phyloP scores from a whole-genome alignment of 2,797 vertebrate genomes.

The Galaxias olidus region DNA sequence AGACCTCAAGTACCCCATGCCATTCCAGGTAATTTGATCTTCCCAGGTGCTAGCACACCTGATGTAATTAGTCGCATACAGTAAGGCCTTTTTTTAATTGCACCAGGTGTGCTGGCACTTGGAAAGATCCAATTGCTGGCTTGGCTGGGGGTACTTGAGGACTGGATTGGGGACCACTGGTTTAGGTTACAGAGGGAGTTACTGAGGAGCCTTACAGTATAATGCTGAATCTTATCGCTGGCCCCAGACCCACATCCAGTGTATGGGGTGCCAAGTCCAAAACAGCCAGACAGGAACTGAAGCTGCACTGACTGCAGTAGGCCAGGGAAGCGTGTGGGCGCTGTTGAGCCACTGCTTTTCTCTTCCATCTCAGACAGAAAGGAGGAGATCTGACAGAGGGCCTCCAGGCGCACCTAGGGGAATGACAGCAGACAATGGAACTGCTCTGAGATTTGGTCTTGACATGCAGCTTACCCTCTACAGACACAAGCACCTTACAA shows the following conservation, averaged over 20 bases:
- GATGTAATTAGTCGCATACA: too few species aligned
- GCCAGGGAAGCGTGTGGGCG: slow-evolving; percentile 61
- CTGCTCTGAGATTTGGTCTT: too few species aligned
- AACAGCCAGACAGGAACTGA: slow-evolving; percentile 82
- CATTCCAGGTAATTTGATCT: too few species aligned
- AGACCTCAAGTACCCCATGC: too few species aligned
- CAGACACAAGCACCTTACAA: too few species aligned
- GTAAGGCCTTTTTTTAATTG: too few species aligned
- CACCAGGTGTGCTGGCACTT: too few species aligned
- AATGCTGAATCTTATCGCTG: slow-evolving; percentile 75
- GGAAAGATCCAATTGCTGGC: too few species aligned
- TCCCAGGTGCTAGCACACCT: too few species aligned
- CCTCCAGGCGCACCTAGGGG: slow-evolving; percentile 77
- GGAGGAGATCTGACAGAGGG: slow-evolving; percentile 79
- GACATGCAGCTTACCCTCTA: too few species aligned
- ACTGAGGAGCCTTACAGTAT: slow-evolving; percentile 63
- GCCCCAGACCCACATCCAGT: slow-evolving; percentile 57
- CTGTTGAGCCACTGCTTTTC: slow-evolving; percentile 59
- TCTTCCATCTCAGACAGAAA: slow-evolving; percentile 82
- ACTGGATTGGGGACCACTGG: too few species aligned
- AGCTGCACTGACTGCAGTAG: slow-evolving; percentile 80
- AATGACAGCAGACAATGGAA: neutral
- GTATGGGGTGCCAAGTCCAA: slow-evolving; percentile 73
- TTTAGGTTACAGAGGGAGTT: neutral
- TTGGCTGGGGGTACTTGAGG: too few species aligned